Evolutionary conservation across 1,140 invertebrate species (phyloP).

Genomic region (Drosophila mauritiana): DNA sequence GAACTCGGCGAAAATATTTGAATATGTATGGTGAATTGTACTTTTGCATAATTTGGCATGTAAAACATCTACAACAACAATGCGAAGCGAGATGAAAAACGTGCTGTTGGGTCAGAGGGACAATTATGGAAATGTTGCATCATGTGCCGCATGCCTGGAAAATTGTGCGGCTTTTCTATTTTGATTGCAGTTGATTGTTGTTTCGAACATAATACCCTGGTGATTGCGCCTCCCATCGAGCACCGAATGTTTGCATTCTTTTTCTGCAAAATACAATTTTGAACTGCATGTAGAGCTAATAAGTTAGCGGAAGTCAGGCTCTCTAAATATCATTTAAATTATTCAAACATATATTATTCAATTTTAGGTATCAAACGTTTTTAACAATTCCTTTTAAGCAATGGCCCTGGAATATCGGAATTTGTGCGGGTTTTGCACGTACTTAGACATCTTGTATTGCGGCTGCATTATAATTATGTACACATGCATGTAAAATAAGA

Average conservation of each 20-base stretch:
- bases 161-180: conserved; percentile 70
- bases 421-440: conserved; percentile 21
- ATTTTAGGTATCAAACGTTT: conserved; percentile 1
- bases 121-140: conserved; percentile 55
- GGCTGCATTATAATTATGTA: conserved; percentile 59
- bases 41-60: conserved; percentile 83
- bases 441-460: conserved; percentile 33
- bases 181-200: conserved; percentile 68
- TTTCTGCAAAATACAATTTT: neutral
- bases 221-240: neutral
- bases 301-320: neutral
- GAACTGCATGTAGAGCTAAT: conserved; percentile 2
- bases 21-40: conserved; percentile 71
- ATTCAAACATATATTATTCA: neutral
- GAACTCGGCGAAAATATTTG: conserved; percentile 59
- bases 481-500: conserved; percentile 53
- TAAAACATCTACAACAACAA: conserved; percentile 77
- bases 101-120: conserved; percentile 25
- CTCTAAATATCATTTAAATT: neutral
- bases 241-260: neutral
- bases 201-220: conserved; percentile 23
- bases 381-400: neutral
- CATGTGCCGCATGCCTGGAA: conserved; percentile 54
- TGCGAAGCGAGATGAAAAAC: conserved; percentile 41
- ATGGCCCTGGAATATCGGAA: conserved; percentile 6